Evolutionary conservation across 2,113 vertebrate species (phyloP), one percentile per base, ranked within the genome.

Genomic region (Scalopus aquaticus): DNA sequence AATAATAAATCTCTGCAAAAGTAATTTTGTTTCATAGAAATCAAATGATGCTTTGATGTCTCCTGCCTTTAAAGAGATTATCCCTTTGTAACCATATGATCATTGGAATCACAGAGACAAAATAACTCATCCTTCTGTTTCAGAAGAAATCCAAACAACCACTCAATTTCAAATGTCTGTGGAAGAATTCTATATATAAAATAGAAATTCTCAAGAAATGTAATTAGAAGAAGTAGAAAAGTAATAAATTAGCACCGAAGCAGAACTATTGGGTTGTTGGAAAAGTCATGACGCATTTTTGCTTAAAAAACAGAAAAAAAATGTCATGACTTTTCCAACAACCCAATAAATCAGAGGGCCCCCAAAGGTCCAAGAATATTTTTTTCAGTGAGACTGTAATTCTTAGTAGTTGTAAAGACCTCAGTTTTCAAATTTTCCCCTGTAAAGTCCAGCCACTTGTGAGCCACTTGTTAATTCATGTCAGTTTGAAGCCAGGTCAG

Each of bases 161-260:
- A 35, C 2, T 76, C 5, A 58, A 5, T 54, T 81, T 92, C 58
- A 65, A 7, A 54, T 72, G 0, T 73, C 90, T 95, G 9, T 84
- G n/a, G 28, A 86, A 74, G 39, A 91, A 70, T 64, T 94, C 64
- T 89, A 70, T 35, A 22, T 46, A 76, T 60, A 79, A 92, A 90
- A 35, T 37, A 88, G 35, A 92, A 77, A 86, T 81, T 91, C 79
- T 83, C 84, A 30, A 62, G 22, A 44, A 91, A 95, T n/a, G n/a
- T n/a, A n/a, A n/a, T n/a, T n/a, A n/a, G n/a, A n/a, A n/a, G 15
- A 93, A 32, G 46, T 87, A 51, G 77, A 92, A 69, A 51, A 67
- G 42, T 51, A 7, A 12, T 32, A 64, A 56, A 22, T 56, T 56
- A 56, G 51, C 19, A 8, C 9, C 54, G 2, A 20, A 56, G 5